Evolutionary conservation across 2,113 vertebrate genomes (phyloP).

Genomic region (Centrocercus urophasianus): DNA sequence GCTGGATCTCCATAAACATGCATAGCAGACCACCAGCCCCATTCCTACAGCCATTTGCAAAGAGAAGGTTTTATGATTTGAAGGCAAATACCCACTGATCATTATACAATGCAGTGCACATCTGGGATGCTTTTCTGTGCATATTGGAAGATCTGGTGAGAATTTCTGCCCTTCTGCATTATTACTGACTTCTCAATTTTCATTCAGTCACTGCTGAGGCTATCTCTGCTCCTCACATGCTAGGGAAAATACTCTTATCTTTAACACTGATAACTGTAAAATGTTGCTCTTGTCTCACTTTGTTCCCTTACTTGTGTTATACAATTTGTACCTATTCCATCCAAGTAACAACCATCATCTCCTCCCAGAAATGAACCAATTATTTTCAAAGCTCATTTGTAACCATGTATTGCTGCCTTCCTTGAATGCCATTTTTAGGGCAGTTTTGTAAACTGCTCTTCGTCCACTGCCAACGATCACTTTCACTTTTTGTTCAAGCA

Average conservation of each 20-base stretch:
- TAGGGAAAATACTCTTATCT: background rate
- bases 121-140: background rate
- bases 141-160: background rate
- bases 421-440: accelerated
- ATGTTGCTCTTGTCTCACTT: background rate
- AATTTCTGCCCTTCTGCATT: background rate
- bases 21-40: background rate
- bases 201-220: background rate
- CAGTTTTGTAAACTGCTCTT: background rate
- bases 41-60: background rate
- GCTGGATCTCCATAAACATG: background rate
- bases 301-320: background rate
- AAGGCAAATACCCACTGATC: background rate
- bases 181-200: background rate
- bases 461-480: background rate
- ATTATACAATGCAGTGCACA: no score
- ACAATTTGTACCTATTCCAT: background rate
- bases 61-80: background rate
- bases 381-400: background rate
- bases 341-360: background rate
- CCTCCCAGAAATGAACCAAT: background rate
- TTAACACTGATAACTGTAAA: background rate
- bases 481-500: background rate
- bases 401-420: background rate
- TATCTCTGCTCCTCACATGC: background rate